Evolutionary conservation across 2,888 invertebrate species (phyloP).

Genomic region (Drosophila recens): DNA sequence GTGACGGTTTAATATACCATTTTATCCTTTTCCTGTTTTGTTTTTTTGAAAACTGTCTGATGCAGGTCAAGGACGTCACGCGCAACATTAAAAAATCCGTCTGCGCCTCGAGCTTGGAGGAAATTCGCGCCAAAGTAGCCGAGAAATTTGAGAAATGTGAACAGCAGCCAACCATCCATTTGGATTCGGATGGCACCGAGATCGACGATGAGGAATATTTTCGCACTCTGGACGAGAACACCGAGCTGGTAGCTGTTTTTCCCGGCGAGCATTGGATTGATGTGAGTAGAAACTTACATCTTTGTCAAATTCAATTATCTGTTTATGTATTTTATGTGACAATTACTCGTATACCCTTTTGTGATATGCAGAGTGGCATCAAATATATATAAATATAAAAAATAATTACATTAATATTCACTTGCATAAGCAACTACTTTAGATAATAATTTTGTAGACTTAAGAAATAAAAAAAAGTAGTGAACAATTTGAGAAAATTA

Average conservation of each 20-base stretch:
- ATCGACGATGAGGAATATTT: constrained; percentile 98
- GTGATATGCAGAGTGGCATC: neutral
- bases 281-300: constrained; percentile 75
- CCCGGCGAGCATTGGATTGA: constrained; percentile 91
- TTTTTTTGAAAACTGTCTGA: constrained; percentile 19
- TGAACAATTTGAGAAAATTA: too few species aligned
- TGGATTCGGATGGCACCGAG: constrained; percentile 97
- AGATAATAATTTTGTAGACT: too few species aligned
- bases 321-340: neutral
- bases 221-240: constrained; percentile 94
- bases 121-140: constrained; percentile 91
- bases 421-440: too few species aligned
- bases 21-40: neutral
- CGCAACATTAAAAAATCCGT: constrained; percentile 93
- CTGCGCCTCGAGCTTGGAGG: constrained; percentile 92
- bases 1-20: constrained; percentile 57
- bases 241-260: constrained; percentile 92
- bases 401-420: too few species aligned
- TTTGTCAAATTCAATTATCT: neutral
- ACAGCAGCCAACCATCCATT: constrained; percentile 90
- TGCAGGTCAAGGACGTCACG: constrained; percentile 88
- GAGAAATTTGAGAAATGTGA: constrained; percentile 90
- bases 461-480: too few species aligned
- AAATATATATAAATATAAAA: neutral
- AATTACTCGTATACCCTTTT: neutral